These are phyloP conservation scores for Astyanax mexicanus DNA, from an alignment of 2,797 vertebrate genomes.

Conservation along the genomic window DNA sequence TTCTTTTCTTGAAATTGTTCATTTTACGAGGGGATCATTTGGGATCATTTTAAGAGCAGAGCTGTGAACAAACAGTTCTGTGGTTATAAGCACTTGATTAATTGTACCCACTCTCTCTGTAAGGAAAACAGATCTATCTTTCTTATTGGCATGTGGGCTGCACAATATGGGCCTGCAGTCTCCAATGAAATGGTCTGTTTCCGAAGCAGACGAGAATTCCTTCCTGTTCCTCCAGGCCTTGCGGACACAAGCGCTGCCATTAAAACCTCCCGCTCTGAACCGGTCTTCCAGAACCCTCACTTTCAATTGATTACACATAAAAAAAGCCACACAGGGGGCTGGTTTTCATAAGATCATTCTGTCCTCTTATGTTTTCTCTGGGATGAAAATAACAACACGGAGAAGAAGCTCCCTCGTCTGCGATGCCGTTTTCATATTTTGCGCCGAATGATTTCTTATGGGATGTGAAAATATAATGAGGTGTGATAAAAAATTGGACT, in stretches of 20 bases:
- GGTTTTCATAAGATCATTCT: conserved; percentile 55
- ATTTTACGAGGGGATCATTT: too few relatives aligned
- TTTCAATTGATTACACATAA: conserved; percentile 76
- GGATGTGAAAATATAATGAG: conserved; percentile 24
- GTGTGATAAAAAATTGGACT: conserved; percentile 4
- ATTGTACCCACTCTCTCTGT: background rate
- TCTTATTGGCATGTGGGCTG: conserved; percentile 52
- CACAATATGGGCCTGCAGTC: conserved; percentile 48
- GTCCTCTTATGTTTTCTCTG: conserved; percentile 52
- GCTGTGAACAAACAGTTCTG: too few relatives aligned
- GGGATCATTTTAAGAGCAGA: too few relatives aligned
- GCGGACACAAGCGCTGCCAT: conserved; percentile 63
- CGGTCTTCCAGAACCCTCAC: conserved; percentile 65
- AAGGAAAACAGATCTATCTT: conserved; percentile 65
- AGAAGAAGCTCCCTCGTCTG: background rate
- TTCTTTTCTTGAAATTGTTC: too few relatives aligned
- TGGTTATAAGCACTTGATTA: too few relatives aligned
- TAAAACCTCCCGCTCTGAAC: conserved; percentile 61
- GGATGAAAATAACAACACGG: conserved; percentile 24
- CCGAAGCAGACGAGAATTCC: conserved; percentile 43
- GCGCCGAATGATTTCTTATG: conserved; percentile 6
- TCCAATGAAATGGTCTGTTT: conserved; percentile 59
- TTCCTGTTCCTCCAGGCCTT: conserved; percentile 59
- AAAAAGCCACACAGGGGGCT: conserved; percentile 62
- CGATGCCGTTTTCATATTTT: background rate